phyloP scores from a whole-genome alignment of 92 coral and sea anemone species.

The Montipora capitata region DNA sequence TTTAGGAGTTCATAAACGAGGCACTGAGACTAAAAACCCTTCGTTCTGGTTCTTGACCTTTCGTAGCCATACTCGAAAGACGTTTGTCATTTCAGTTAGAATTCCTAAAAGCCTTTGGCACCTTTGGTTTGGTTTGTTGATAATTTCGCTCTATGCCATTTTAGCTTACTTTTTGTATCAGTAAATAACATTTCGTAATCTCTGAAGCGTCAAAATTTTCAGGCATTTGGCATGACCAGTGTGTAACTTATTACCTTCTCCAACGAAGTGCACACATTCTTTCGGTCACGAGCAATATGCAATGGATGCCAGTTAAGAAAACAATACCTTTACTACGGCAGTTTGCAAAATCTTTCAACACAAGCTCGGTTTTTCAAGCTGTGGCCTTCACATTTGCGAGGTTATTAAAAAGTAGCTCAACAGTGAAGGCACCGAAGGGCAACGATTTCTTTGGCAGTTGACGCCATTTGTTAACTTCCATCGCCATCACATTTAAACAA shows the following conservation, averaged over 20 bases:
- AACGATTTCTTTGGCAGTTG: neutral
- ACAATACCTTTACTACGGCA: neutral
- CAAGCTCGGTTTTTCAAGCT: neutral
- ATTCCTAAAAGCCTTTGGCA: too few relatives aligned
- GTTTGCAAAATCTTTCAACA: slow-evolving; percentile 20
- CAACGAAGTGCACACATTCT: neutral
- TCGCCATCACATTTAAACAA: neutral
- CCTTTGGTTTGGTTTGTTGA: too few relatives aligned
- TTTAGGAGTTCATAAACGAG: neutral
- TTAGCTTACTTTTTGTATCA: too few relatives aligned
- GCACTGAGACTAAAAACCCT: neutral
- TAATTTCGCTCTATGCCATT: too few relatives aligned
- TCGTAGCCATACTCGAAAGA: neutral
- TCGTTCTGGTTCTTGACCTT: neutral
- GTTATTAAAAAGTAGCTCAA: slow-evolving; percentile 18
- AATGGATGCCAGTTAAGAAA: neutral
- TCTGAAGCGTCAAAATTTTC: neutral
- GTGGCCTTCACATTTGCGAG: neutral
- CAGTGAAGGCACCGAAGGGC: neutral
- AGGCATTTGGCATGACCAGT: neutral
- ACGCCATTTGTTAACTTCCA: slow-evolving; percentile 11
- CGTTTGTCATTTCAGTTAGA: too few relatives aligned
- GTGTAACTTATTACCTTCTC: neutral
- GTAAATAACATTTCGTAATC: neutral
- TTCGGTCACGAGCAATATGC: neutral